Evolutionary conservation across 2,113 vertebrate species (phyloP).

Genomic region (Marmota monax): DNA sequence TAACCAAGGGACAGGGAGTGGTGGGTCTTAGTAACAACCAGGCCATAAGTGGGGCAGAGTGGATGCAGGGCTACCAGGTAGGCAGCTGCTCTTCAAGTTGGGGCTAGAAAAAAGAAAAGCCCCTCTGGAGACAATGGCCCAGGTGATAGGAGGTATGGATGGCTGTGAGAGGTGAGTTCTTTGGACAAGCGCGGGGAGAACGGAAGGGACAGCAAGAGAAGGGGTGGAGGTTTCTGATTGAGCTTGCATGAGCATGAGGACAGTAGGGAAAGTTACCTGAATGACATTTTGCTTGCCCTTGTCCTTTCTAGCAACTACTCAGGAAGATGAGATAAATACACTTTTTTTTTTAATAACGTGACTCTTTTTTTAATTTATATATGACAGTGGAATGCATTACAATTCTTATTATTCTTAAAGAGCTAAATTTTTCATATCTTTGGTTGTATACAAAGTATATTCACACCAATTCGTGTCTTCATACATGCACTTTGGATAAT

Average conservation of each 20-base stretch:
- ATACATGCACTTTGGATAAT: too few species aligned
- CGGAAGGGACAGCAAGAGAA: neutral
- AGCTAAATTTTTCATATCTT: too few species aligned
- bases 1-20: neutral
- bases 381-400: too few species aligned
- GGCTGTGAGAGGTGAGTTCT: neutral
- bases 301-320: neutral
- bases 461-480: too few species aligned
- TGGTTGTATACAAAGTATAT: too few species aligned
- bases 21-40: neutral
- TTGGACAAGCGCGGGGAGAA: neutral
- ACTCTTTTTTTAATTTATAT: too few species aligned
- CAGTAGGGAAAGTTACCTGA: neutral
- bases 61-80: too few species aligned
- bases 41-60: neutral
- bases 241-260: neutral
- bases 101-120: neutral
- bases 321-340: neutral
- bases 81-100: neutral
- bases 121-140: neutral
- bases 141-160: rapidly evolving
- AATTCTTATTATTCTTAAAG: too few species aligned
- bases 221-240: neutral
- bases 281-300: conserved; percentile 17
- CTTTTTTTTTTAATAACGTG: too few species aligned